Evolutionary conservation across 1,140 invertebrate species (phyloP).

Genomic region (Drosophila biarmipes): DNA sequence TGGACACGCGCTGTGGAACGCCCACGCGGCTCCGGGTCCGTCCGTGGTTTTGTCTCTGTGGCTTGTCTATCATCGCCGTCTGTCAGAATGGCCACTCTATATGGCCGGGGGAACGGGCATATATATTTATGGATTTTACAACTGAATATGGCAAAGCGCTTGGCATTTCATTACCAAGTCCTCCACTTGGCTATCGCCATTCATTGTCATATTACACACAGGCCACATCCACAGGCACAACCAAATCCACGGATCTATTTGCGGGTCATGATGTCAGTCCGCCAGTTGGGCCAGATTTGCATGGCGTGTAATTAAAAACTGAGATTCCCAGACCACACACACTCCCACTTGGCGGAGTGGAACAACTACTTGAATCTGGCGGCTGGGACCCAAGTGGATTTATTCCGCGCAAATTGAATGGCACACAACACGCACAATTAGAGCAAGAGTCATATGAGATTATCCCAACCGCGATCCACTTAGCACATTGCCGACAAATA

Average conservation of each 20-base stretch:
- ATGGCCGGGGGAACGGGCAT: slow-evolving; percentile 53
- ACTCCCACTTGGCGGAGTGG: not conserved
- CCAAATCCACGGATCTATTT: slow-evolving; percentile 49
- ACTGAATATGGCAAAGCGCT: slow-evolving; percentile 64
- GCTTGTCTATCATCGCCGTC: slow-evolving; percentile 35
- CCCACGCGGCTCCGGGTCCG: slow-evolving; percentile 46
- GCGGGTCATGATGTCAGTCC: slow-evolving; percentile 66
- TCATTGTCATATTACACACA: slow-evolving; percentile 67
- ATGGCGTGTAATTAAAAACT: slow-evolving; percentile 51
- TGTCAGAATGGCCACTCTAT: slow-evolving; percentile 45
- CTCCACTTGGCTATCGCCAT: slow-evolving; percentile 48
- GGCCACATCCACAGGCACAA: slow-evolving; percentile 27
- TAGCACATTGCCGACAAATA: slow-evolving; percentile 63
- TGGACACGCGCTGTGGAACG: slow-evolving; percentile 66
- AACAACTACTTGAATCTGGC: slow-evolving; percentile 32
- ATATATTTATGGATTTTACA: slow-evolving; percentile 72
- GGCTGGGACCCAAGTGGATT: slow-evolving; percentile 31
- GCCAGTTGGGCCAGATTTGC: slow-evolving; percentile 31
- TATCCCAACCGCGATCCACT: slow-evolving; percentile 35
- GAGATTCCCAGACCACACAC: slow-evolving; percentile 48
- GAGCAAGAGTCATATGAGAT: slow-evolving; percentile 26
- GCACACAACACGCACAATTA: slow-evolving; percentile 48
- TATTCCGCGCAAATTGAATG: slow-evolving; percentile 22
- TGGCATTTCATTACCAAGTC: slow-evolving; percentile 79
- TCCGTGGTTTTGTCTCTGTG: slow-evolving; percentile 9